Conservation (phyloP, 2,797 vertebrate genomes). For the Channallabes apus region DNA sequence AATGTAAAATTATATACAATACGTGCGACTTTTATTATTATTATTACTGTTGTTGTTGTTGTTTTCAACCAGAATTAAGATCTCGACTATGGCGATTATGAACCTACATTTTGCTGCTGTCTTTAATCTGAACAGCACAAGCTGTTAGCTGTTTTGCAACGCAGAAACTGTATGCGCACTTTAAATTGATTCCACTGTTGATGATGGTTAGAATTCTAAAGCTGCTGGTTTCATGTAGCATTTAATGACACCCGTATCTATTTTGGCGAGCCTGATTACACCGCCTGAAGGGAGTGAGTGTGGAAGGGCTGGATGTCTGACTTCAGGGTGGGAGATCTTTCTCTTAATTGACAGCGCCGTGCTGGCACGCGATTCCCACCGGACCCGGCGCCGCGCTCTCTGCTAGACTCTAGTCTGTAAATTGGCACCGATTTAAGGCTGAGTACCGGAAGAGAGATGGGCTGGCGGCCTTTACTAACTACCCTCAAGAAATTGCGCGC, state of each 20-base stretch:
- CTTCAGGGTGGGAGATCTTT: slow-evolving; percentile 56
- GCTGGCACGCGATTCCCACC: slow-evolving; percentile 75
- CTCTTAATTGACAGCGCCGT: slow-evolving; percentile 71
- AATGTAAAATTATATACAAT: background rate
- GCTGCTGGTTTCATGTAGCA: slow-evolving; percentile 22
- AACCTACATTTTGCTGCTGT: background rate
- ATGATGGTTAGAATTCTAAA: background rate
- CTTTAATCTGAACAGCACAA: background rate
- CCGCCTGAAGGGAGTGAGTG: slow-evolving; percentile 29
- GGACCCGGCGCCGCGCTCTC: slow-evolving; percentile 65
- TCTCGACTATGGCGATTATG: background rate
- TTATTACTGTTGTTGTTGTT: background rate
- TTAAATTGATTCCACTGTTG: background rate
- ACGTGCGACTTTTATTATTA: background rate
- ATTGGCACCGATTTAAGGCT: slow-evolving; percentile 60
- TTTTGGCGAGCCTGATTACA: slow-evolving; percentile 31
- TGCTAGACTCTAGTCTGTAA: slow-evolving; percentile 61
- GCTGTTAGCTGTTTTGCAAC: slow-evolving; percentile 1
- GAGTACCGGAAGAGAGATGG: slow-evolving; percentile 51
- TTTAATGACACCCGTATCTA: slow-evolving; percentile 35
- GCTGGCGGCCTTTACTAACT: slow-evolving; percentile 43
- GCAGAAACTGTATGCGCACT: background rate
- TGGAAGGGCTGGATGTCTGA: slow-evolving; percentile 31
- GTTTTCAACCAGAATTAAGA: background rate
- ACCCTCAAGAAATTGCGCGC: slow-evolving; percentile 53